phyloP scores from a whole-genome alignment of 2,888 invertebrate species.

The Corythucha ciliata region DNA sequence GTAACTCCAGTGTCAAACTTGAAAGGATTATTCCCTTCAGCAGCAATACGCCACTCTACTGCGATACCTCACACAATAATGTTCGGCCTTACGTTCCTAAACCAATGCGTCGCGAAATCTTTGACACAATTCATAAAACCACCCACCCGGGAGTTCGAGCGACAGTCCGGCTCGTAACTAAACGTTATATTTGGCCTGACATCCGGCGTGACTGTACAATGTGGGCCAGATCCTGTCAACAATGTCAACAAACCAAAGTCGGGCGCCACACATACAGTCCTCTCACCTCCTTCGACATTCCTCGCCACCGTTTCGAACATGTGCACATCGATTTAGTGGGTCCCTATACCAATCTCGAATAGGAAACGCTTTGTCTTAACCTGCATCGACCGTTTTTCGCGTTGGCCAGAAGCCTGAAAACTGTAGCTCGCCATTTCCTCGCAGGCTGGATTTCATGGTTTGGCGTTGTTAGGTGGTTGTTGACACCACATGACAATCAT shows the following conservation, averaged over 20 bases:
- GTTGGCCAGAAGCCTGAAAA: conserved; percentile 41
- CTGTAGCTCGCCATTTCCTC: conserved; percentile 39
- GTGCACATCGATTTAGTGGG: conserved; percentile 39
- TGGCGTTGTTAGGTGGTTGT: too few species aligned
- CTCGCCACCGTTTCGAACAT: conserved; percentile 37
- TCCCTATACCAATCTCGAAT: conserved; percentile 18
- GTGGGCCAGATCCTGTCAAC: conserved; percentile 39
- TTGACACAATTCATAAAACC: conserved; percentile 33
- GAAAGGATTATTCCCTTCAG: background rate
- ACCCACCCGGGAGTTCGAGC: conserved; percentile 35
- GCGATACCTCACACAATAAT: background rate
- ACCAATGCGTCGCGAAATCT: conserved; percentile 19
- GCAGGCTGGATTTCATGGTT: conserved; percentile 41
- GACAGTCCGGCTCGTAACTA: conserved; percentile 36
- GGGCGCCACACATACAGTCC: conserved; percentile 37
- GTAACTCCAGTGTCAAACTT: background rate
- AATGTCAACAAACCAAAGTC: conserved; percentile 40
- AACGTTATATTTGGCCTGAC: conserved; percentile 41
- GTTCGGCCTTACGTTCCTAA: conserved; percentile 25
- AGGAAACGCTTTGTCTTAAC: conserved; percentile 39
- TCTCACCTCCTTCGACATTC: conserved; percentile 32
- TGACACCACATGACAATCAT: too few species aligned
- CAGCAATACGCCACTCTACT: conserved; percentile 1
- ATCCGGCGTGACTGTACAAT: conserved; percentile 38
- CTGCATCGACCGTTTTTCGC: conserved; percentile 38